Percentiles rank a stretch among this genome's conserved stretches.
Conservation (phyloP, 2,797 vertebrate genomes). For the Leucoraja ocellata region DNA sequence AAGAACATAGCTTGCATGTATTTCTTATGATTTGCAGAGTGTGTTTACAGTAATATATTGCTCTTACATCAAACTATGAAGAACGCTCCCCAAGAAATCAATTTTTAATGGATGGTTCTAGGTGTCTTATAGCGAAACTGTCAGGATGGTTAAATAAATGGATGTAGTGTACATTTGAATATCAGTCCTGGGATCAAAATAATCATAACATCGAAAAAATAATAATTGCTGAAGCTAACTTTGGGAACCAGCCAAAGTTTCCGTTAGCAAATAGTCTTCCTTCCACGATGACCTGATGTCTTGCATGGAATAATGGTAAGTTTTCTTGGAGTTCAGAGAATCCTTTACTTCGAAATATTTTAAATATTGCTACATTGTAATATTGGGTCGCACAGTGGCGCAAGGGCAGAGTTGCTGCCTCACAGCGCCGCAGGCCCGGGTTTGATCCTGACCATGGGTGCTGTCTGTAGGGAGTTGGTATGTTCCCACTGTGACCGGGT, state of each 20-base stretch:
- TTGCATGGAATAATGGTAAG: neutral
- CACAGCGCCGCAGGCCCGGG: too few relatives aligned
- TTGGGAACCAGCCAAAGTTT: neutral
- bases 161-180: neutral
- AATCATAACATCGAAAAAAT: neutral
- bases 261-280: neutral
- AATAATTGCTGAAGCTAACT: neutral
- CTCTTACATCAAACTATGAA: neutral
- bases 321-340: neutral
- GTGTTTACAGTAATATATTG: neutral
- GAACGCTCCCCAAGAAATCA: neutral
- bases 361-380: too few relatives aligned
- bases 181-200: neutral
- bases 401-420: too few relatives aligned
- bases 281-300: neutral
- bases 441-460: too few relatives aligned
- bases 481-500: too few relatives aligned
- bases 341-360: neutral
- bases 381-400: too few relatives aligned
- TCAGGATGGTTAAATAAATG: neutral
- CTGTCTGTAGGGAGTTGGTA: too few relatives aligned
- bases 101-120: neutral
- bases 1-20: neutral
- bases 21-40: neutral
- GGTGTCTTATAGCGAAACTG: neutral